phyloP scores from a whole-genome alignment of 2,888 invertebrate genomes.

The Pachymerium ferrugineum region DNA sequence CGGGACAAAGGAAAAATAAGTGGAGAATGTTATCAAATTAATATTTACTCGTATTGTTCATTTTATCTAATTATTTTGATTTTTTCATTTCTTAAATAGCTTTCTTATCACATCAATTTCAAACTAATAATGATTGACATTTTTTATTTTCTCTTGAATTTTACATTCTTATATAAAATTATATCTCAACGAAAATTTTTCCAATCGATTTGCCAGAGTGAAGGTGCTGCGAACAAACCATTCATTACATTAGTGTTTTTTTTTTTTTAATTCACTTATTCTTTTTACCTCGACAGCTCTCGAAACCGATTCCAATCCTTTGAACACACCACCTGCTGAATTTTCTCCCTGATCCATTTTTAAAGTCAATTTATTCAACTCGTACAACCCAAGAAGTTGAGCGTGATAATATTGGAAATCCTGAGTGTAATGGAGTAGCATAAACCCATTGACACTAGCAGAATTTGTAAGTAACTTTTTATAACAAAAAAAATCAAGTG shows the following conservation, averaged over 20 bases:
- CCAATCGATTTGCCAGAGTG: background rate
- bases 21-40: too few species aligned
- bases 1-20: too few species aligned
- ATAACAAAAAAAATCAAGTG: background rate
- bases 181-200: background rate
- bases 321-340: background rate
- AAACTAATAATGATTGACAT: too few species aligned
- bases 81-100: too few species aligned
- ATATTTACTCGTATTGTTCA: too few species aligned
- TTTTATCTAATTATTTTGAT: too few species aligned
- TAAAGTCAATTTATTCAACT: background rate
- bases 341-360: background rate
- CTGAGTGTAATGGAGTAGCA: background rate
- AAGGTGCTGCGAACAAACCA: background rate
- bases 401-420: background rate
- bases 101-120: too few species aligned
- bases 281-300: conserved; percentile 5
- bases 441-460: background rate
- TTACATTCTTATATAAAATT: too few species aligned
- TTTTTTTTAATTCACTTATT: background rate
- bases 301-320: background rate
- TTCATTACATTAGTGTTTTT: background rate
- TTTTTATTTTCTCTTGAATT: too few species aligned
- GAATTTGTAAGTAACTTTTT: background rate
- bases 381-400: background rate